phyloP scores from a whole-genome alignment of 2,113 vertebrate species.

The Dasyornis broadbenti region DNA sequence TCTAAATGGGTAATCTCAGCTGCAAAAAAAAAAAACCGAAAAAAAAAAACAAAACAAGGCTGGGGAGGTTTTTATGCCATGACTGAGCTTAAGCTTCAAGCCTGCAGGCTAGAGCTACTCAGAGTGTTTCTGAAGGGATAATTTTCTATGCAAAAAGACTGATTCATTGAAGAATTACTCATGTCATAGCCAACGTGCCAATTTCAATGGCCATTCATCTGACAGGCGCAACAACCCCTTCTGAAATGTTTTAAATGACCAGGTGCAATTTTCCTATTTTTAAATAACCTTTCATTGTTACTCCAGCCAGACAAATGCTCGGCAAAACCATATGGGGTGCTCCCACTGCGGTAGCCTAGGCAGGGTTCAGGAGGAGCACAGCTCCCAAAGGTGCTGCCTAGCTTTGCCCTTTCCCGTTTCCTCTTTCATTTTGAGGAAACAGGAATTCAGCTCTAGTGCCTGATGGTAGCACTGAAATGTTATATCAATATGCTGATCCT shows the following conservation, averaged over 20 bases:
- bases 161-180: conserved; percentile 23
- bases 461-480: background rate
- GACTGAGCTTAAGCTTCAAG: background rate
- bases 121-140: conserved; percentile 21
- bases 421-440: background rate
- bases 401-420: background rate
- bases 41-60: too few species aligned
- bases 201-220: background rate
- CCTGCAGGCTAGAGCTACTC: background rate
- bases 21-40: too few species aligned
- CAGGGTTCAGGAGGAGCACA: background rate
- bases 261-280: background rate
- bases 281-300: background rate
- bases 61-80: background rate
- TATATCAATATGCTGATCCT: background rate
- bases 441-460: background rate
- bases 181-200: background rate
- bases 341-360: background rate
- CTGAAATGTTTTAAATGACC: background rate
- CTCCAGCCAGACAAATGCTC: background rate
- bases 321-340: background rate
- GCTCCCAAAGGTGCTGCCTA: background rate
- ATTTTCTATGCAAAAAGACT: conserved; percentile 35
- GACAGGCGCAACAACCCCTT: background rate
- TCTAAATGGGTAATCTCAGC: background rate